phyloP scores from a whole-genome alignment of 2,113 vertebrate genomes.

The Eudorcas thomsonii region DNA sequence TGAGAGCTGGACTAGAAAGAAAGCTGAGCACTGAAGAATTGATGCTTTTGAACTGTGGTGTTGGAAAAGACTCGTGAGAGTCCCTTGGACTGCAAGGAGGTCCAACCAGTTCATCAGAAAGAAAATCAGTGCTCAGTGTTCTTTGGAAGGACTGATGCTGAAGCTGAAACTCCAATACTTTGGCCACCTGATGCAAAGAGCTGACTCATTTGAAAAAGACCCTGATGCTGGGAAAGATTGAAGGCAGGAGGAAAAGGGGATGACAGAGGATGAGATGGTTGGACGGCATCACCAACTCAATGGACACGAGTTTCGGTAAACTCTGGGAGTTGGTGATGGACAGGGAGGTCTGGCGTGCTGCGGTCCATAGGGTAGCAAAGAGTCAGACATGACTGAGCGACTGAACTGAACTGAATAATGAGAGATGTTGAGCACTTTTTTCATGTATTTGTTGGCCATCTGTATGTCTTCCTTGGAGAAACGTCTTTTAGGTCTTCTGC shows the following conservation, averaged over 20 bases:
- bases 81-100: not conserved
- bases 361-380: not conserved
- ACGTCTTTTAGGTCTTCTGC: not conserved
- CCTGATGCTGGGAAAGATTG: not conserved
- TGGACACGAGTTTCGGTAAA: not conserved
- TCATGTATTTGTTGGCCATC: not conserved
- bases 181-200: not conserved
- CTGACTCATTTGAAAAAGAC: not conserved
- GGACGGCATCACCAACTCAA: not conserved
- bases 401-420: not conserved
- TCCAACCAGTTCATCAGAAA: not conserved
- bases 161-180: not conserved
- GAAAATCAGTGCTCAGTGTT: not conserved
- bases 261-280: not conserved
- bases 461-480: not conserved
- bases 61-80: not conserved
- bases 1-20: not conserved
- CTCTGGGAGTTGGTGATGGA: not conserved
- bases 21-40: not conserved
- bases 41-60: not conserved
- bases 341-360: not conserved
- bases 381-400: fast-evolving
- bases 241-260: not conserved
- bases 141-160: not conserved
- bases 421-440: not conserved